phyloP scores from a whole-genome alignment of 1,140 invertebrate genomes.

The Cydia strobilella region DNA sequence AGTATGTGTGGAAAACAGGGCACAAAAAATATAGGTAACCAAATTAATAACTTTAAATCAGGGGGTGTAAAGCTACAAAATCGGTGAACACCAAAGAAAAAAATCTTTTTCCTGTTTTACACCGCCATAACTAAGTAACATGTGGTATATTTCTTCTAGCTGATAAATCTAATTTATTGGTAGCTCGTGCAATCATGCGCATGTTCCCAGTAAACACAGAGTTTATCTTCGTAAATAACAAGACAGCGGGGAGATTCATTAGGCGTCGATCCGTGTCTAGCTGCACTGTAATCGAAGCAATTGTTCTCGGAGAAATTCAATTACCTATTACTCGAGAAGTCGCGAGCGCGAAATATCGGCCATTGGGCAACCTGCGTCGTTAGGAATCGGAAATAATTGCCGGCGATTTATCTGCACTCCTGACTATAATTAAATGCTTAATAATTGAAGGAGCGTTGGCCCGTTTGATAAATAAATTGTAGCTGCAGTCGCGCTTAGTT shows the following conservation, averaged over 20 bases:
- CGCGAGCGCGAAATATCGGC: slow-evolving; percentile 58
- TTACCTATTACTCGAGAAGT: slow-evolving; percentile 62
- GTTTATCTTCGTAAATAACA: slow-evolving; percentile 79
- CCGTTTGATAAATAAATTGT: slow-evolving; percentile 64
- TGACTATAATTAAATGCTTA: slow-evolving; percentile 70
- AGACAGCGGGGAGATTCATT: slow-evolving; percentile 78
- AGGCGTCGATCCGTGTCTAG: slow-evolving; percentile 75
- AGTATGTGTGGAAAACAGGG: too few species aligned
- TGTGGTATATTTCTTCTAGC: slow-evolving; percentile 27
- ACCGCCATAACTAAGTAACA: slow-evolving; percentile 36
- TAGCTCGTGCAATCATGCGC: slow-evolving; percentile 77
- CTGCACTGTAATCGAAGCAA: slow-evolving; percentile 76
- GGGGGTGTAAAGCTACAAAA: too few species aligned
- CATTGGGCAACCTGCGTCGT: slow-evolving; percentile 61
- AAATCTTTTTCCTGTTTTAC: background rate
- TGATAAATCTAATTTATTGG: slow-evolving; percentile 77
- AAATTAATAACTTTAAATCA: too few species aligned
- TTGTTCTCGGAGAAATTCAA: slow-evolving; percentile 77
- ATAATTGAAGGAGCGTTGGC: slow-evolving; percentile 61
- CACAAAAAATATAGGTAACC: too few species aligned
- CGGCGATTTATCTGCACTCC: slow-evolving; percentile 59
- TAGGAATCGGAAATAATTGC: slow-evolving; percentile 65
- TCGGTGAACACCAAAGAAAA: too few species aligned
- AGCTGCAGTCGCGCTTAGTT: slow-evolving; percentile 41
- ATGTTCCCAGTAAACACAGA: slow-evolving; percentile 74